Base-by-base conservation (phyloP, 2,888 invertebrate species). In the Torymus tubicola region DNA sequence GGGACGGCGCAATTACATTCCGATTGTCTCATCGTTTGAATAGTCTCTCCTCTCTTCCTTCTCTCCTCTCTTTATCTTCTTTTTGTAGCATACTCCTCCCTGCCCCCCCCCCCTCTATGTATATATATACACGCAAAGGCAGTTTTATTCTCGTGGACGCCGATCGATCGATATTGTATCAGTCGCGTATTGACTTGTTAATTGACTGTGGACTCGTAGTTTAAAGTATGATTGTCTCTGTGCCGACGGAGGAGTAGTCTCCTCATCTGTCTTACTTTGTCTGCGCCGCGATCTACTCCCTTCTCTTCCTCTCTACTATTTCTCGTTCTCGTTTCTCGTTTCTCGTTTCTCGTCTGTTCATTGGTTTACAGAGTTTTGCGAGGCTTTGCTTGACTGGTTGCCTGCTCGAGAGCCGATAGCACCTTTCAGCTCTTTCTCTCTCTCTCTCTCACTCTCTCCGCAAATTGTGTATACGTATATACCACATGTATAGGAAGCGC, bases 11-110 rank as follows among this genome's bases (percentile, higher is more conserved):
- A 88, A 88, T 89, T 89, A 88, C 88, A 87, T 87, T 88, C 82
- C 85, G 85, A 88, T 88, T 89, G 87, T 87, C 86, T 87, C 86
- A 83, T 86, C 84, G 86, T 86, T 87, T 88, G 86, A 89, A 89
- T 89, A 86, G 80, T 84, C 81, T 78, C 31, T 72, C 18, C 11
- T 67, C n/a, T 50, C 67, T 24, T 42, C 67, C 31, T 16, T n/a
- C 58, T 18, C 55, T n/a, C 55, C 50, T 55, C 52, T 52, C 67
- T 69, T 64, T 61, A 21, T 31, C 73, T 42, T 52, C 21, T 55
- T 12, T 24, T 63, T 58, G 14, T 55, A 24, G 24, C 24, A 24
- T 3, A 24, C 24, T 31, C 65, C 50, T 65, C 12, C n/a, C 67
- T 31, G 18, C 55, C 53, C 42, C 31, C 10, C 3, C 61, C 60